Evolutionary conservation across 2,888 invertebrate genomes (phyloP).

Genomic region (Brachypalpus laphriformis): DNA sequence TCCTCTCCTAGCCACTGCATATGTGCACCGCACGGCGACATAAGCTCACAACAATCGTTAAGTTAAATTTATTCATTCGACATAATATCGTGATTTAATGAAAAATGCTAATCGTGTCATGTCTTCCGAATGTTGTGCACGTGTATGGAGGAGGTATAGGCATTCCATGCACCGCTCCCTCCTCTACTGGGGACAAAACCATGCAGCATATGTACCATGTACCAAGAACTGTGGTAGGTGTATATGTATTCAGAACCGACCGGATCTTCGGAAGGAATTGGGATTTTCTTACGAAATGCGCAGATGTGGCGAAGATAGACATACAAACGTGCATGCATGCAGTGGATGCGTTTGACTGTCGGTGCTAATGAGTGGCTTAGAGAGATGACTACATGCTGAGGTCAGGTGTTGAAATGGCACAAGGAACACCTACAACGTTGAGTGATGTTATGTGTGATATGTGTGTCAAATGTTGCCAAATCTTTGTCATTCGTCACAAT

Average conservation of each 20-base stretch:
- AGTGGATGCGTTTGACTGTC: constrained; percentile 27
- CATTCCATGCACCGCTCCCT: constrained; percentile 1
- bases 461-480: background rate
- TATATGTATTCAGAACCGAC: constrained; percentile 22
- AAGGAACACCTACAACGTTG: constrained; percentile 6
- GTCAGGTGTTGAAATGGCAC: constrained; percentile 5
- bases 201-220: background rate
- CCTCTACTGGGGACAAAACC: background rate
- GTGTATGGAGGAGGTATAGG: constrained; percentile 63
- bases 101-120: constrained; percentile 74
- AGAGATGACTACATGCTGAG: background rate
- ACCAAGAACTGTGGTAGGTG: constrained; percentile 6
- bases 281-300: constrained; percentile 18
- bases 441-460: background rate
- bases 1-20: background rate
- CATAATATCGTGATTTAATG: constrained; percentile 74
- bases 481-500: background rate
- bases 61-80: constrained; percentile 72
- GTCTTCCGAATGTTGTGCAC: constrained; percentile 74
- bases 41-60: constrained; percentile 58
- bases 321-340: background rate
- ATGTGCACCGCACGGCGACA: constrained; percentile 34
- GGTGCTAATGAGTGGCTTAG: constrained; percentile 15
- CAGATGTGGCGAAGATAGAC: no score
- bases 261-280: constrained; percentile 39